phyloP scores from a whole-genome alignment of 2,888 invertebrate genomes.

The Cephus pygmeus region DNA sequence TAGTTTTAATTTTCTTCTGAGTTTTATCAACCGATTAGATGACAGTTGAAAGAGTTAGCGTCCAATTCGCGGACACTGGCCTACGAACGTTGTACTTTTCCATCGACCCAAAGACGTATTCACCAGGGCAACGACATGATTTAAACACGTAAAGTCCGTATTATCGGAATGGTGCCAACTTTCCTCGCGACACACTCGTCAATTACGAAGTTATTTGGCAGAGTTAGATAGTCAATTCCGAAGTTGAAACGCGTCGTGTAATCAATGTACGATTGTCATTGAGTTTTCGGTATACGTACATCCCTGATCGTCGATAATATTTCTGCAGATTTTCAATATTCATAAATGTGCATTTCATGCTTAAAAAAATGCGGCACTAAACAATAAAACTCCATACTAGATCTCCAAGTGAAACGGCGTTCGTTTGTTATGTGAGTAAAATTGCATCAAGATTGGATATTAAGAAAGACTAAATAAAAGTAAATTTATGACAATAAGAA shows the following conservation, averaged over 20 bases:
- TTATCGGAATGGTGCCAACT: not conserved
- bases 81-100: not conserved
- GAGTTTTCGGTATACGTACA: not conserved
- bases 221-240: not conserved
- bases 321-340: too few relatives aligned
- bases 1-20: not conserved
- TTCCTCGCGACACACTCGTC: not conserved
- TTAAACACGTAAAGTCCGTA: not conserved
- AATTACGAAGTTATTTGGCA: not conserved
- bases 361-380: not conserved
- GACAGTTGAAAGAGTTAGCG: not conserved
- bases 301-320: not conserved
- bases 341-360: too few relatives aligned
- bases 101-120: not conserved
- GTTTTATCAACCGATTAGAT: not conserved
- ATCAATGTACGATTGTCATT: not conserved
- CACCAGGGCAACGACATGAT: not conserved
- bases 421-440: not conserved
- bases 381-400: not conserved
- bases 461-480: not conserved
- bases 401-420: not conserved
- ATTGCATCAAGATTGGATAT: not conserved
- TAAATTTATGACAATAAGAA: not conserved
- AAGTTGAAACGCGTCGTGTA: not conserved
- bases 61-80: not conserved